A percentile compares a stretch with the other conserved stretches of the same genome.
phyloP scores from a whole-genome alignment of 2,888 invertebrate species.

The Agrotis clavis region DNA sequence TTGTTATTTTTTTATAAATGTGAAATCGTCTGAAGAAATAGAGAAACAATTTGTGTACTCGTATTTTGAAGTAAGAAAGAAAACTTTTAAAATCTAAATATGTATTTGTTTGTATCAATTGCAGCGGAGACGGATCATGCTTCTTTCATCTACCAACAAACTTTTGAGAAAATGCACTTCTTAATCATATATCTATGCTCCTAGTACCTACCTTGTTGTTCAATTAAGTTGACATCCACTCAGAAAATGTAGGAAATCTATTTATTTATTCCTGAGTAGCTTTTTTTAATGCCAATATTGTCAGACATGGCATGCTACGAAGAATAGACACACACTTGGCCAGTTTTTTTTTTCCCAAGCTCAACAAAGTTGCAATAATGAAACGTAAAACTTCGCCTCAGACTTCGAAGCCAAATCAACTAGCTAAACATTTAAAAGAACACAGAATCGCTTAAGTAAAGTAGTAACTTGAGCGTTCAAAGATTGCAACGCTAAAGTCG shows the following conservation, averaged over 20 bases:
- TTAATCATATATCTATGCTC: too few relatives aligned
- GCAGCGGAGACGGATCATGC: background rate
- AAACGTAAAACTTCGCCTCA: background rate
- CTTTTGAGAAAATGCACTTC: background rate
- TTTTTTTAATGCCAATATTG: background rate
- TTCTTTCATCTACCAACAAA: too few relatives aligned
- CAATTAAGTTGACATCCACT: background rate
- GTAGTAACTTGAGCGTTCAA: slow-evolving; percentile 38
- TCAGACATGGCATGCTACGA: background rate
- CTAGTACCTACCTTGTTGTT: background rate
- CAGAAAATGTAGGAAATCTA: background rate
- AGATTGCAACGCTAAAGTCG: slow-evolving; percentile 24
- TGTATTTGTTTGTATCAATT: background rate
- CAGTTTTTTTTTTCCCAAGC: too few relatives aligned
- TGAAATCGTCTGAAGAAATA: too few relatives aligned
- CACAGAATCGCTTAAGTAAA: slow-evolving; percentile 20
- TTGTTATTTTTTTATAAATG: too few relatives aligned
- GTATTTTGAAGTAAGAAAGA: too few relatives aligned
- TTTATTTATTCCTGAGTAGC: too few relatives aligned
- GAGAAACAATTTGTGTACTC: too few relatives aligned
- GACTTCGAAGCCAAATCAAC: slow-evolving; percentile 15
- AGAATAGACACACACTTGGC: too few relatives aligned
- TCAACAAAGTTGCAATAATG: background rate
- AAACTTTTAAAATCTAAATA: too few relatives aligned
- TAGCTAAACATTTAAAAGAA: slow-evolving; percentile 25